A percentile compares a stretch with the other conserved stretches of the same genome.
These are phyloP conservation scores for Polietes domitor DNA, from an alignment of 2,888 invertebrate genomes.

Conservation along the genomic window DNA sequence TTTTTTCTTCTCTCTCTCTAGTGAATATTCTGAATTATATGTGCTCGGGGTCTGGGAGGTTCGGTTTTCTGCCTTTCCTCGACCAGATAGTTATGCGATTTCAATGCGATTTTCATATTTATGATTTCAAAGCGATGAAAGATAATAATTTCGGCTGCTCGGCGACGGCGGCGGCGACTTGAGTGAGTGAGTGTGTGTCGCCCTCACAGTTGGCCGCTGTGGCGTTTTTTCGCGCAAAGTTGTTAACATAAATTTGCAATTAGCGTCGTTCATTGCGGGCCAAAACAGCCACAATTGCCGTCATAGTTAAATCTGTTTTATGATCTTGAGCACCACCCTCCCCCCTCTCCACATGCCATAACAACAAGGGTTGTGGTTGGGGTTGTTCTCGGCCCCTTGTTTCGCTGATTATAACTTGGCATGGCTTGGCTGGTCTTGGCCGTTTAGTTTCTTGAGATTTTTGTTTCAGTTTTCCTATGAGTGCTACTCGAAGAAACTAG, in stretches of 20 bases:
- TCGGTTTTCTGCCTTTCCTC: neutral
- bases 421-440: neutral
- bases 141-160: slow-evolving; percentile 64
- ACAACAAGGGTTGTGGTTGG: slow-evolving; percentile 50
- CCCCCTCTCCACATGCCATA: neutral
- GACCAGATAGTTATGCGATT: neutral
- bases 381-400: slow-evolving; percentile 43
- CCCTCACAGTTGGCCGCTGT: slow-evolving; percentile 23
- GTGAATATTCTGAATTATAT: slow-evolving; percentile 5
- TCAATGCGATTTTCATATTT: slow-evolving; percentile 48
- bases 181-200: slow-evolving; percentile 35
- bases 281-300: slow-evolving; percentile 62
- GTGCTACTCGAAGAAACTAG: neutral
- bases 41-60: neutral
- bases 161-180: neutral
- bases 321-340: slow-evolving; percentile 35
- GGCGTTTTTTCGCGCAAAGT: slow-evolving; percentile 67
- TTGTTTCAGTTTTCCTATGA: neutral
- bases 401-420: neutral
- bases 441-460: neutral
- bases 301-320: slow-evolving; percentile 30
- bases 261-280: slow-evolving; percentile 70
- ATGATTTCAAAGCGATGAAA: slow-evolving; percentile 68
- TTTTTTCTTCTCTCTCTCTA: slow-evolving; percentile 26
- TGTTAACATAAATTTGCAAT: slow-evolving; percentile 78